A percentile compares a stretch with the other conserved stretches of the same genome.
Conservation (phyloP, 2,797 vertebrate genomes). For the Acipenser oxyrinchus region DNA sequence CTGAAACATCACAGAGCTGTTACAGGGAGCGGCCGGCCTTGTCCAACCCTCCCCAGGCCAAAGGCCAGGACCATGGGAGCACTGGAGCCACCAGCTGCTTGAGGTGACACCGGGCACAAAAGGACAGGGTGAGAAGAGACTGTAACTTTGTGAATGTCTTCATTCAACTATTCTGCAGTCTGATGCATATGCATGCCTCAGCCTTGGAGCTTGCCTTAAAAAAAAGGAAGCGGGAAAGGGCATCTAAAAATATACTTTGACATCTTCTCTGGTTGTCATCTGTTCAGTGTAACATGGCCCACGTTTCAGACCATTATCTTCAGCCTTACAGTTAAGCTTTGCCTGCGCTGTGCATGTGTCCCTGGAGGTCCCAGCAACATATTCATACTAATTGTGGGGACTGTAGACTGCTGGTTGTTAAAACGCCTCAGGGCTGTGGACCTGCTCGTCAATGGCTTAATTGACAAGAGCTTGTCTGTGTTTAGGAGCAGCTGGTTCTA, state of each 20-base stretch:
- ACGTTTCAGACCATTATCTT: slow-evolving; percentile 52
- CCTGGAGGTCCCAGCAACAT: slow-evolving; percentile 84
- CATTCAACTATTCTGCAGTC: slow-evolving; percentile 50
- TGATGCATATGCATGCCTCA: slow-evolving; percentile 17
- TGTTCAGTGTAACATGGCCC: slow-evolving; percentile 61
- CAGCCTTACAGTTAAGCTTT: slow-evolving; percentile 47
- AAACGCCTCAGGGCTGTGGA: slow-evolving; percentile 78
- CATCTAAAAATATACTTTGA: slow-evolving; percentile 10
- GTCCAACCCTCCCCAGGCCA: slow-evolving; percentile 82
- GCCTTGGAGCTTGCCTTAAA: slow-evolving; percentile 26
- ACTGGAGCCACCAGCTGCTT: slow-evolving; percentile 89
- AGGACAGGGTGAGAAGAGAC: slow-evolving; percentile 45
- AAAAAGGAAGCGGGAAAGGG: slow-evolving; percentile 15
- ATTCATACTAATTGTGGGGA: slow-evolving; percentile 97
- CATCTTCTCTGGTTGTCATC: slow-evolving; percentile 42
- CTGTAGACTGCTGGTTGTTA: slow-evolving; percentile 83
- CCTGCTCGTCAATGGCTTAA: slow-evolving; percentile 95
- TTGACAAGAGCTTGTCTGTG: slow-evolving; percentile 99
- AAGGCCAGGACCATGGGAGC: slow-evolving; percentile 81
- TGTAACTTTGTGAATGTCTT: slow-evolving; percentile 48
- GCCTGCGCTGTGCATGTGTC: slow-evolving; percentile 69
- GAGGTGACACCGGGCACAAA: slow-evolving; percentile 79
- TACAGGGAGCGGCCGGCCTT: slow-evolving; percentile 75
- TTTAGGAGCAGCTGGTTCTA: slow-evolving; percentile 97
- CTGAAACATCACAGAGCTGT: slow-evolving; percentile 73